These are phyloP conservation scores for Apantesis nais DNA, from an alignment of 2,888 invertebrate species.

Conservation along the genomic window DNA sequence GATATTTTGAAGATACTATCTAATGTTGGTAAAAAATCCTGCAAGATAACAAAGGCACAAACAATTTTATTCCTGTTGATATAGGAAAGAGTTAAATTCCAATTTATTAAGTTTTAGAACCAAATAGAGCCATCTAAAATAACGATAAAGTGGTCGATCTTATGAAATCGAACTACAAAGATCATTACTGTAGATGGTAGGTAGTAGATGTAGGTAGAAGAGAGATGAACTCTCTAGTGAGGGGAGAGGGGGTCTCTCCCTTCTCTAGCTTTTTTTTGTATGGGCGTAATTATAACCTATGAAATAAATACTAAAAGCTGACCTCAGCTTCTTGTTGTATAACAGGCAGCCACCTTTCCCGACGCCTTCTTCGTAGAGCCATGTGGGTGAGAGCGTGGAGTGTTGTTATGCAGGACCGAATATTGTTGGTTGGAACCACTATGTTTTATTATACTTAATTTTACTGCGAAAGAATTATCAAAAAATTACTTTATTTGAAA, in stretches of 20 bases:
- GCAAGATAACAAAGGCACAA: constrained; percentile 31
- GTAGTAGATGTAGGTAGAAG: no score
- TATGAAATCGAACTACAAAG: not conserved
- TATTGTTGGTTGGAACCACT: not conserved
- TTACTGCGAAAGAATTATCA: not conserved
- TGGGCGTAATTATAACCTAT: not conserved
- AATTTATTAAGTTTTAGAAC: not conserved
- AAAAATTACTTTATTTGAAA: not conserved
- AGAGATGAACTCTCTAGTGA: not conserved
- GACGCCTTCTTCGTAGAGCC: not conserved
- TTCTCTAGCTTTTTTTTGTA: not conserved
- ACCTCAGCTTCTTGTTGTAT: not conserved
- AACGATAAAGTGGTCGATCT: not conserved
- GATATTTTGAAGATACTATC: constrained; percentile 55
- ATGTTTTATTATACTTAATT: not conserved
- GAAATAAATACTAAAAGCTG: not conserved
- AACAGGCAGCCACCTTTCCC: not conserved
- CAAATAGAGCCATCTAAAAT: not conserved
- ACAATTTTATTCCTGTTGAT: not conserved
- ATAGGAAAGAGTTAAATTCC: not conserved
- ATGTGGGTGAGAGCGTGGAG: not conserved
- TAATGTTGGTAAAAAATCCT: constrained; percentile 63
- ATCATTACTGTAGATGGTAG: not conserved
- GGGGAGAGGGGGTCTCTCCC: not conserved
- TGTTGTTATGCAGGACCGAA: not conserved